Conservation (phyloP, 1,140 invertebrate species). For the Antheraea pernyi region DNA sequence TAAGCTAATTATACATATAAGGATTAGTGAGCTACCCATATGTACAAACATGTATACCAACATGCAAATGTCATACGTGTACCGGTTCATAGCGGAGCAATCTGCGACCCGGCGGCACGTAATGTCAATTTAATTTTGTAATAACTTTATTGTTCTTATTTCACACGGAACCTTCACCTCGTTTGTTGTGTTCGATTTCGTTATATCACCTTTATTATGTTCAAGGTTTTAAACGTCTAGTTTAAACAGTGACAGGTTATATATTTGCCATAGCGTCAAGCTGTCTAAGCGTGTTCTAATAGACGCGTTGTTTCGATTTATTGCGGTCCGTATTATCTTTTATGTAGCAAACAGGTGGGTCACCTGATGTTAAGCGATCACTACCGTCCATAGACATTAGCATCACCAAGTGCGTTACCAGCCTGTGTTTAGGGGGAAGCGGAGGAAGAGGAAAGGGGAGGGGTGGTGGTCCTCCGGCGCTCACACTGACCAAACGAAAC, state of each 20-base stretch:
- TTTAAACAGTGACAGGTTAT: not conserved
- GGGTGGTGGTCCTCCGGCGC: too few relatives aligned
- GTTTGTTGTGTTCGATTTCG: not conserved
- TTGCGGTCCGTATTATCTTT: too few relatives aligned
- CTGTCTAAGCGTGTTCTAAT: not conserved
- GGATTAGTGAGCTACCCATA: too few relatives aligned
- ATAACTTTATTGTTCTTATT: slow-evolving; percentile 2
- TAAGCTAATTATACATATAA: too few relatives aligned
- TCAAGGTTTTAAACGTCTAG: not conserved
- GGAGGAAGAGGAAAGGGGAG: too few relatives aligned
- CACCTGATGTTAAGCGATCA: too few relatives aligned
- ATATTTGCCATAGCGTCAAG: not conserved
- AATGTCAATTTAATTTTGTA: not conserved
- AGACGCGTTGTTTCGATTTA: too few relatives aligned
- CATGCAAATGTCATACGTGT: not conserved
- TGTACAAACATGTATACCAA: not conserved
- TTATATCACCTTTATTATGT: not conserved
- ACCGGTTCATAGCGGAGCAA: not conserved
- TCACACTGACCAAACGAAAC: too few relatives aligned
- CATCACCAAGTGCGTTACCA: too few relatives aligned
- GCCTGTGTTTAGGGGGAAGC: too few relatives aligned
- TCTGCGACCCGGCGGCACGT: not conserved
- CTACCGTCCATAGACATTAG: too few relatives aligned
- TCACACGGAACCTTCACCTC: not conserved
- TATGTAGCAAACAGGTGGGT: too few relatives aligned